These are phyloP conservation scores for Camelus dromedarius DNA, from an alignment of 2,113 vertebrate species.

Conservation along the genomic window DNA sequence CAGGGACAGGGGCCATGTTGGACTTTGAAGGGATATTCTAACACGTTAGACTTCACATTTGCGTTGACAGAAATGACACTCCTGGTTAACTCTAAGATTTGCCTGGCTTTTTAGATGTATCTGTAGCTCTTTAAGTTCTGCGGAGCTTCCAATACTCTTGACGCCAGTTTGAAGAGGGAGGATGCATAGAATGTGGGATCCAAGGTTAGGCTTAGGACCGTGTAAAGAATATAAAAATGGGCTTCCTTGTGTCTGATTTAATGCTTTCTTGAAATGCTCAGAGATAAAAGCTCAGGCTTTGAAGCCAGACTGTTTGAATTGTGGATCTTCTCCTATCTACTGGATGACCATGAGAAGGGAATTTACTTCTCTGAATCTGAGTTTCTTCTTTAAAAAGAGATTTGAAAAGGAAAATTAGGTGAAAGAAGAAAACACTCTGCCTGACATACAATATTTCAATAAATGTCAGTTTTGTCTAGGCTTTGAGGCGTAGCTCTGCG, in stretches of 20 bases:
- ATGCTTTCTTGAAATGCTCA: not conserved
- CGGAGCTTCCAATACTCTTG: not conserved
- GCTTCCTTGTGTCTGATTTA: not conserved
- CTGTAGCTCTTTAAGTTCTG: conserved; percentile 11
- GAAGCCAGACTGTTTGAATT: not conserved
- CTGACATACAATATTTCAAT: not conserved
- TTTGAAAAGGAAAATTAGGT: conserved; percentile 12
- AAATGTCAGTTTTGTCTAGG: not conserved
- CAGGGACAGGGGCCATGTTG: not conserved
- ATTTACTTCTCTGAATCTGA: not conserved
- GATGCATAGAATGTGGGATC: not conserved
- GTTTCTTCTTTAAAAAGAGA: not conserved
- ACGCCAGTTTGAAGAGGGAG: not conserved
- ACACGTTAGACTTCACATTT: not conserved
- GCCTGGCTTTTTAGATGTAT: not conserved
- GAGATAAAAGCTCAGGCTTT: not conserved
- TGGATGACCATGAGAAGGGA: not conserved
- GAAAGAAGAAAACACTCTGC: not conserved
- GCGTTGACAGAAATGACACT: not conserved
- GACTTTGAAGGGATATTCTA: not conserved
- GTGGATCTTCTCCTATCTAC: not conserved
- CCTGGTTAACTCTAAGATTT: conserved; percentile 24
- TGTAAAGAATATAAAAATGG: not conserved
- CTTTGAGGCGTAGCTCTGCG: not conserved
- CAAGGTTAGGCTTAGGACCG: not conserved